Evolutionary conservation across 2,113 vertebrate genomes (phyloP).

Genomic region (Cyprinus carpio): DNA sequence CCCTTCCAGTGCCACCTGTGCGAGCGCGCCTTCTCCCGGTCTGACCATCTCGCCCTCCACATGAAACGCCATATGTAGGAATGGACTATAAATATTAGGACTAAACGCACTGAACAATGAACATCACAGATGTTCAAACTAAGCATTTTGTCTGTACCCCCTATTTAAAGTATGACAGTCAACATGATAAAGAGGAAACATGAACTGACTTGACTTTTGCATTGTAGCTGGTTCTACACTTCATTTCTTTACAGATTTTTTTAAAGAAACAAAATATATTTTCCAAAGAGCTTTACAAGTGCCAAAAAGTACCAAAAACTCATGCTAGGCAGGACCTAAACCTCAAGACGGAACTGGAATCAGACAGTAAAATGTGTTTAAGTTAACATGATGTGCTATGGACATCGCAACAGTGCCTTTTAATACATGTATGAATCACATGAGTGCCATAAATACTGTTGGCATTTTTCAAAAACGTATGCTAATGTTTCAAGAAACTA

Average conservation of each 20-base stretch:
- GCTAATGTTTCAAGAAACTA: not conserved
- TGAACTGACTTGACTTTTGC: conserved; percentile 54
- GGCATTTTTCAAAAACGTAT: conserved; percentile 32
- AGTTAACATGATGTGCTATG: conserved; percentile 58
- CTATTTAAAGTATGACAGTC: conserved; percentile 63
- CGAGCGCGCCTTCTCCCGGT: conserved; percentile 92
- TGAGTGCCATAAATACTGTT: conserved; percentile 60
- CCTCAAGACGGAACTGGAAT: conserved; percentile 69
- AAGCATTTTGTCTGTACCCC: conserved; percentile 42
- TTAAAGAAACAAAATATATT: not conserved
- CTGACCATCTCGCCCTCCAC: conserved; percentile 93
- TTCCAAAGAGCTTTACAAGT: not conserved
- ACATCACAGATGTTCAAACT: conserved; percentile 53
- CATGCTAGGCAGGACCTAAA: conserved; percentile 64
- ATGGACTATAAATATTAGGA: conserved; percentile 38
- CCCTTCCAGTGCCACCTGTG: conserved; percentile 97
- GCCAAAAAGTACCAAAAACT: conserved; percentile 60
- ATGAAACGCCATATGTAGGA: conserved; percentile 93
- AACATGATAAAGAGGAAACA: too few species aligned
- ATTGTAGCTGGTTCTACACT: conserved; percentile 89
- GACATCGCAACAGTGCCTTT: conserved; percentile 66
- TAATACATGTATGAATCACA: conserved; percentile 60
- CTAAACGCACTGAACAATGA: conserved; percentile 34
- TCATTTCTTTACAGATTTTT: conserved; percentile 30
- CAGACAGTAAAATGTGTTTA: conserved; percentile 58